phyloP scores from a whole-genome alignment of 2,888 invertebrate genomes.

The Vannuccia rotundouncinata region DNA sequence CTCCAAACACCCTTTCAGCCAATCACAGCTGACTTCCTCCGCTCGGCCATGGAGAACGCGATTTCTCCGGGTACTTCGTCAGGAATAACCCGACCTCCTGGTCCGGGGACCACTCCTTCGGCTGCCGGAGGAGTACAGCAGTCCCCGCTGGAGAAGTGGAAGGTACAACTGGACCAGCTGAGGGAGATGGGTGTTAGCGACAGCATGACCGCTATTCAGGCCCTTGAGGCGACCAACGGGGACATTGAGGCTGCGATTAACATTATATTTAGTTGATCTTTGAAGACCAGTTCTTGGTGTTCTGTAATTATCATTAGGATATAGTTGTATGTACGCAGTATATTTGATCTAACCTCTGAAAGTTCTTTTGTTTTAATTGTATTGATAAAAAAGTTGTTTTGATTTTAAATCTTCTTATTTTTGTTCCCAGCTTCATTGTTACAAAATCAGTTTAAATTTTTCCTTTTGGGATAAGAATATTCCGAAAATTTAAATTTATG shows the following conservation, averaged over 20 bases:
- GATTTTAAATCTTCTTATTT: too few relatives aligned
- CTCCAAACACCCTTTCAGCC: neutral
- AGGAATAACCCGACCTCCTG: neutral
- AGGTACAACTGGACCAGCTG: neutral
- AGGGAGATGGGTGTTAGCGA: constrained; percentile 25
- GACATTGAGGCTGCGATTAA: constrained; percentile 13
- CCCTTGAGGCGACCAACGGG: constrained; percentile 22
- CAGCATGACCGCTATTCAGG: constrained; percentile 9
- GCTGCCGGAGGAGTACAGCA: neutral
- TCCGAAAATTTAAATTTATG: too few relatives aligned
- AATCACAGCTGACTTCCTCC: constrained; percentile 3
- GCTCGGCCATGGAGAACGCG: constrained; percentile 12
- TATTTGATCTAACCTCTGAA: too few relatives aligned
- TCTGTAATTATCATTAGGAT: too few relatives aligned
- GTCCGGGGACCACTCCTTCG: neutral
- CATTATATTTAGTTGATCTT: constrained; percentile 9
- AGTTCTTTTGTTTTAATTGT: too few relatives aligned
- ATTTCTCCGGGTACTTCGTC: neutral
- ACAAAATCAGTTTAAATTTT: too few relatives aligned
- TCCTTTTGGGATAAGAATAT: too few relatives aligned
- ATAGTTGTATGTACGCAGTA: too few relatives aligned
- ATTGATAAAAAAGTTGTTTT: too few relatives aligned
- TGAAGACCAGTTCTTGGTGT: too few relatives aligned
- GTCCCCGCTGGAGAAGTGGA: neutral
- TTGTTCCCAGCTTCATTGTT: too few relatives aligned